Conservation (phyloP, 1,140 invertebrate genomes). For the Andricus grossulariae region DNA sequence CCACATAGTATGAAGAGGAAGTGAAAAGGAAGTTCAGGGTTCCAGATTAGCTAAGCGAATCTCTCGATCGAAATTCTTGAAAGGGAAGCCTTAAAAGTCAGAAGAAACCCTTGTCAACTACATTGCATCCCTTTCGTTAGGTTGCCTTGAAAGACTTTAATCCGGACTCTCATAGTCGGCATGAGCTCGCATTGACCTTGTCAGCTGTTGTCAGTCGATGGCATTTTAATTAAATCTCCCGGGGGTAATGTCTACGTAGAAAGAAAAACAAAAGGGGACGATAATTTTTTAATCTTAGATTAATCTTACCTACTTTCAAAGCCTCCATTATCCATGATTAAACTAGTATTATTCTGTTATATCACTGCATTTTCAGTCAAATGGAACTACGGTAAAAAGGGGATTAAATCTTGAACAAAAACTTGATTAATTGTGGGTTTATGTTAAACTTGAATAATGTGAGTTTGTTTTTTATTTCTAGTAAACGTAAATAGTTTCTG, state of each 20-base stretch:
- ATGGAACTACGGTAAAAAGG: too few species aligned
- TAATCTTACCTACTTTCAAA: too few species aligned
- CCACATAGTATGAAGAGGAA: not conserved
- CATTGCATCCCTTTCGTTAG: not conserved
- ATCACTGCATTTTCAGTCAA: too few species aligned
- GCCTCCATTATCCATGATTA: too few species aligned
- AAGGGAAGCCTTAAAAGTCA: conserved; percentile 48
- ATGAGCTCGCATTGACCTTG: conserved; percentile 19
- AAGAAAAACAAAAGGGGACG: too few species aligned
- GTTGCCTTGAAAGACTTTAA: conserved; percentile 26
- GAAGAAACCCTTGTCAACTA: conserved; percentile 44
- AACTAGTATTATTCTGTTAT: too few species aligned
- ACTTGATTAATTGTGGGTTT: too few species aligned
- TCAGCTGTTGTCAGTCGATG: conserved; percentile 15
- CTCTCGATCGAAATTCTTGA: conserved; percentile 3
- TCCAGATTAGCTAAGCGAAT: not conserved
- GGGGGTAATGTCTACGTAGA: not conserved
- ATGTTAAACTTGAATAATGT: too few species aligned
- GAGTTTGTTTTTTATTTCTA: not conserved
- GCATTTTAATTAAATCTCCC: conserved; percentile 5
- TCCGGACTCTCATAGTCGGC: conserved; percentile 21
- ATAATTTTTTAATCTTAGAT: too few species aligned
- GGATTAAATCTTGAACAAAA: too few species aligned
- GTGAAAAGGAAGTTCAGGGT: conserved; percentile 24
- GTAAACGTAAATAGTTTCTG: not conserved